Percentiles rank a stretch among this genome's conserved stretches.
These are phyloP conservation scores for Kryptopterus vitreolus DNA, from an alignment of 2,797 vertebrate genomes.

Conservation along the genomic window DNA sequence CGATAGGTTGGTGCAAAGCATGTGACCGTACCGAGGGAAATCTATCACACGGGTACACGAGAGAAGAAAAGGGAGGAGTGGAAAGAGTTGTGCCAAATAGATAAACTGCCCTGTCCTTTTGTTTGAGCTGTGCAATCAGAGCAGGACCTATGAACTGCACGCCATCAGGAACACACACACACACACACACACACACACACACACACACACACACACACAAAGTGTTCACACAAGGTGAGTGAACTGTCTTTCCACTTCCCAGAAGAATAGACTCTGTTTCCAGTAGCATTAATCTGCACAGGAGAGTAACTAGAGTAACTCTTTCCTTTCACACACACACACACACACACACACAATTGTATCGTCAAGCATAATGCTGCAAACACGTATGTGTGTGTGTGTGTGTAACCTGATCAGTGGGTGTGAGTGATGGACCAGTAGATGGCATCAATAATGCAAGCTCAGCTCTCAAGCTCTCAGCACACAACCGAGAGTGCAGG, in stretches of 20 bases:
- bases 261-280: slow-evolving; percentile 32
- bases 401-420: slow-evolving; percentile 71
- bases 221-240: slow-evolving; percentile 12
- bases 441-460: slow-evolving; percentile 79
- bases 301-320: slow-evolving; percentile 46
- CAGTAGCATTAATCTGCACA: slow-evolving; percentile 36
- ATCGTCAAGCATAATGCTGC: not conserved
- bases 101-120: slow-evolving; percentile 36
- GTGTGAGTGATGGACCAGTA: slow-evolving; percentile 67
- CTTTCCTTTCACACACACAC: slow-evolving; percentile 10
- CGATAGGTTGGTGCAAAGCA: slow-evolving; percentile 14
- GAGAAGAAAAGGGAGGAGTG: slow-evolving; percentile 31
- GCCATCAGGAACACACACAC: not conserved
- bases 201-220: not conserved
- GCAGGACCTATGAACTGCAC: slow-evolving; percentile 21
- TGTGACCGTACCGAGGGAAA: not conserved
- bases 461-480: slow-evolving; percentile 60
- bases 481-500: slow-evolving; percentile 79
- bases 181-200: not conserved
- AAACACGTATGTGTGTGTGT: slow-evolving; percentile 51
- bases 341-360: not conserved
- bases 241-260: slow-evolving; percentile 24
- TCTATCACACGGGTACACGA: not conserved
- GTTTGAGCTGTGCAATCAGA: slow-evolving; percentile 32
- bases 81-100: slow-evolving; percentile 37